These are phyloP conservation scores for Mirza zaza DNA, from an alignment of 2,113 vertebrate genomes.

Conservation along the genomic window DNA sequence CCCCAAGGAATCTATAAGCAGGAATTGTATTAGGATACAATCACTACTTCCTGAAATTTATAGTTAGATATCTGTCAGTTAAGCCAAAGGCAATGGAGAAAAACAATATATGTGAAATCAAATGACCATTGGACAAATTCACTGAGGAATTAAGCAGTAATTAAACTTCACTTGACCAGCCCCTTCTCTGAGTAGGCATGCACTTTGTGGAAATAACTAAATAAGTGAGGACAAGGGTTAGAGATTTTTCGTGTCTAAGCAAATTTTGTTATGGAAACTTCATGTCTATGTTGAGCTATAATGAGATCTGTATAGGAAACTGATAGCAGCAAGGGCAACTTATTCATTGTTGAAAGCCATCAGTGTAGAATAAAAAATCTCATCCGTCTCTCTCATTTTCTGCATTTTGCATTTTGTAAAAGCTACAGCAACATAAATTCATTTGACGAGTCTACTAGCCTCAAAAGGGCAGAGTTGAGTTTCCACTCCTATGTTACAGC, in stretches of 20 bases:
- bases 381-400: background rate
- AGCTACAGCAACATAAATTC: background rate
- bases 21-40: background rate
- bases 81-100: background rate
- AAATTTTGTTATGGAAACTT: background rate
- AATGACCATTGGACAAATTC: background rate
- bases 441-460: background rate
- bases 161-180: background rate
- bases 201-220: background rate
- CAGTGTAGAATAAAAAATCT: background rate
- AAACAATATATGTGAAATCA: background rate
- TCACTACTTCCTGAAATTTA: background rate
- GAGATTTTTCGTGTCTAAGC: background rate
- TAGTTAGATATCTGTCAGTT: background rate
- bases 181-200: background rate
- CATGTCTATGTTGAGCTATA: background rate
- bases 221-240: background rate
- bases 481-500: background rate
- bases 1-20: background rate
- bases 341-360: background rate
- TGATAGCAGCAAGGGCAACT: background rate
- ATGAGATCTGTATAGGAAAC: background rate
- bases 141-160: background rate
- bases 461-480: background rate
- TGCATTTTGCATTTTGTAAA: background rate